Conservation (phyloP, 2,888 invertebrate genomes). For the Dynastes grantii region DNA sequence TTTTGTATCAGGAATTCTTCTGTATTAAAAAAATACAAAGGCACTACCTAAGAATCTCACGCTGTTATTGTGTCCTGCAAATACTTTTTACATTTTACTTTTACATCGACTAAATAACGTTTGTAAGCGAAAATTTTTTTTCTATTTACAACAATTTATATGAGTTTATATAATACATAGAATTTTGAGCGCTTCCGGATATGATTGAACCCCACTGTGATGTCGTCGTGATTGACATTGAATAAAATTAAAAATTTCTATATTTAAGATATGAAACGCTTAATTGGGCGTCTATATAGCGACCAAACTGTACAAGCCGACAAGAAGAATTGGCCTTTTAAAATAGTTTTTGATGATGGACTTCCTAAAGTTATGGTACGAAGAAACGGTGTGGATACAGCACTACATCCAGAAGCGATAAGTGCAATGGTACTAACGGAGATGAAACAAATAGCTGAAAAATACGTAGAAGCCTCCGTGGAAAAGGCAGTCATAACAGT, state of each 20-base stretch:
- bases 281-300: constrained; percentile 58
- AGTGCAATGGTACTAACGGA: constrained; percentile 55
- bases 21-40: no score
- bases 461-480: constrained; percentile 51
- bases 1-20: no score
- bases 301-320: constrained; percentile 57
- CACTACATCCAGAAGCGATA: constrained; percentile 56
- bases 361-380: constrained; percentile 55
- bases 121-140: constrained; percentile 53
- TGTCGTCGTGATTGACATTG: constrained; percentile 35
- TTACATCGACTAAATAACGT: no score
- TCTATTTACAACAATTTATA: no score
- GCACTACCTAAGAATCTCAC: no score
- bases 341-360: constrained; percentile 53
- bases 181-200: no score
- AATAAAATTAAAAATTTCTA: no score
- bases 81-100: no score
- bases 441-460: constrained; percentile 55
- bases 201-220: no score
- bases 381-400: constrained; percentile 31
- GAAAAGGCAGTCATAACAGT: constrained; percentile 60
- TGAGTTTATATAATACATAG: constrained; percentile 48
- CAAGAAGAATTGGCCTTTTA: constrained; percentile 55
- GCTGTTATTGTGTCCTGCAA: no score
- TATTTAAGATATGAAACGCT: constrained; percentile 59